phyloP scores from a whole-genome alignment of 2,888 invertebrate genomes.

The Chalcosyrphus nemorum region DNA sequence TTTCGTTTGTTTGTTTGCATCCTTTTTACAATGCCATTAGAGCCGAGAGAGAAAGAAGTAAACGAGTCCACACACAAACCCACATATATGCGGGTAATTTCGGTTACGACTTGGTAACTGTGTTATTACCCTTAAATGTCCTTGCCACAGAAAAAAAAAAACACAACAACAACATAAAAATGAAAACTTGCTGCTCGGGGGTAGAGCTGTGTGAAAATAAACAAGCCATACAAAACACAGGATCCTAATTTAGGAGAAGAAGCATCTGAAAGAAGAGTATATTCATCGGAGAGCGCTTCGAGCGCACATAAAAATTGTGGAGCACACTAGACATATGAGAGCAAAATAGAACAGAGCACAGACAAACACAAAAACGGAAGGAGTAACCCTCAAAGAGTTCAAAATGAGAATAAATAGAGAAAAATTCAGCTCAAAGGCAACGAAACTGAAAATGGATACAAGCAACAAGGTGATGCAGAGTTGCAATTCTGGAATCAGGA shows the following conservation, averaged over 20 bases:
- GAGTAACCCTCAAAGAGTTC: neutral
- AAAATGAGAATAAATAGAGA: neutral
- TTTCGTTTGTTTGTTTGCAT: conserved; percentile 61
- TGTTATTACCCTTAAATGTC: conserved; percentile 70
- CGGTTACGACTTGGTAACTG: conserved; percentile 68
- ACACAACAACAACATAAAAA: no score
- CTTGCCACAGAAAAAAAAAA: conserved; percentile 65
- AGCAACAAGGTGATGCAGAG: no score
- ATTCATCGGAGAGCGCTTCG: conserved; percentile 56
- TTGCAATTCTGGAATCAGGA: no score
- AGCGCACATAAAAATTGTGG: conserved; percentile 14
- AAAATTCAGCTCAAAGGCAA: no score
- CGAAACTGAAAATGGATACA: no score
- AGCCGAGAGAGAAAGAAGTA: neutral
- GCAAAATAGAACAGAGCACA: neutral
- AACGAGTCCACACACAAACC: conserved; percentile 26
- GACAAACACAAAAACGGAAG: conserved; percentile 2
- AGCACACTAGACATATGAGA: neutral
- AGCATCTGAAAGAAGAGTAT: conserved; percentile 12
- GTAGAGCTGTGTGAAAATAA: conserved; percentile 47
- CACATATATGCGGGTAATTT: conserved; percentile 69
- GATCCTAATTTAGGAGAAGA: conserved; percentile 45
- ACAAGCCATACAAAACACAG: conserved; percentile 34
- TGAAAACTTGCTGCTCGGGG: conserved; percentile 63
- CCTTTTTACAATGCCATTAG: conserved; percentile 63